Conservation (phyloP, 2,888 invertebrate genomes). For the Hypsopygia costalis region DNA sequence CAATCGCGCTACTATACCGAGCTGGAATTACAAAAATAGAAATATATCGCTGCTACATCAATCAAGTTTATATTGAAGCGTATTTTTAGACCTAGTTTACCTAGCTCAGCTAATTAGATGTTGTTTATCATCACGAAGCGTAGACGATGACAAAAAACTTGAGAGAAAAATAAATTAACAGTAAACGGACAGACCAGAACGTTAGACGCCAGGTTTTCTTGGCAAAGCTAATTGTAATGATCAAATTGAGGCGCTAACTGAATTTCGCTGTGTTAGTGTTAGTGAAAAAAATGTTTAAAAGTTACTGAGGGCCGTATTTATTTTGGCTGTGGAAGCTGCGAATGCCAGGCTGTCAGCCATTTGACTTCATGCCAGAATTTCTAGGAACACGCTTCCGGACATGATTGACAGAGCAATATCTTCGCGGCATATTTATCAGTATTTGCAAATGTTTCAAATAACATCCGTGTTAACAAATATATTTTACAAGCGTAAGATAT, state of each 20-base stretch:
- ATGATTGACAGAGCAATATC: constrained; percentile 29
- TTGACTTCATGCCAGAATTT: constrained; percentile 42
- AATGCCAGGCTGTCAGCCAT: constrained; percentile 37
- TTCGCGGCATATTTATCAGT: not conserved
- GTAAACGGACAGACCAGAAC: constrained; percentile 20
- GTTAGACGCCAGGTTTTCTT: constrained; percentile 25
- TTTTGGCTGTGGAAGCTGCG: constrained; percentile 6
- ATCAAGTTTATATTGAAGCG: not conserved
- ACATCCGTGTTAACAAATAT: no score
- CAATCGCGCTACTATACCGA: no score
- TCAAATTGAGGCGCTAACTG: constrained; percentile 11
- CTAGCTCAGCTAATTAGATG: no score
- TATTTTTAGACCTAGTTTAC: no score
- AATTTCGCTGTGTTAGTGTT: constrained; percentile 12
- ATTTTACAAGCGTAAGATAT: no score
- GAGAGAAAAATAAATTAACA: not conserved
- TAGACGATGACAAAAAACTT: no score
- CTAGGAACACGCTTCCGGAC: constrained; percentile 33
- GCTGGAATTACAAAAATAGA: no score
- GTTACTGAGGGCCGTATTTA: constrained; percentile 4
- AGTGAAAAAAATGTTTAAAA: constrained; percentile 2
- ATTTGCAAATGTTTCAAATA: constrained; percentile 10
- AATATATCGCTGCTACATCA: no score
- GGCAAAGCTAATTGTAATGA: constrained; percentile 23
- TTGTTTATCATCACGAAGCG: no score